Percentiles rank a stretch among this genome's conserved stretches.
These are phyloP conservation scores for Eulemur rubriventer DNA, from an alignment of 2,797 vertebrate genomes.

Conservation along the genomic window DNA sequence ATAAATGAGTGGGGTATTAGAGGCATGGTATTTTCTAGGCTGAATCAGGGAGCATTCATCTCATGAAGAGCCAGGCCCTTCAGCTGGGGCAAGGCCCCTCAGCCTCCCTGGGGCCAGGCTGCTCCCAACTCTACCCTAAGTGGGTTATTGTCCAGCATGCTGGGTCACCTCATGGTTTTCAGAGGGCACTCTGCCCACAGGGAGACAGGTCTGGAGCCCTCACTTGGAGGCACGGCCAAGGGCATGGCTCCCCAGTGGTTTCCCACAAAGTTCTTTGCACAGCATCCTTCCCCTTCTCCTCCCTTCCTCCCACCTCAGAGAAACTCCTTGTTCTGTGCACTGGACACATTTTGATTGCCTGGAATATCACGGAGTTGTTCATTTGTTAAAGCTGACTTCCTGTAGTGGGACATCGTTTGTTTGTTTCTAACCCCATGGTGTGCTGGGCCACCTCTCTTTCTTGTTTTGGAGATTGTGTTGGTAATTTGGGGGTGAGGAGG, in stretches of 20 bases:
- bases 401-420: neutral
- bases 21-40: neutral
- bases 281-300: neutral
- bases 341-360: neutral
- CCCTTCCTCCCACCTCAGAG: neutral
- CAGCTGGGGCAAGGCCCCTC: neutral
- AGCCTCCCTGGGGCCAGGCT: neutral
- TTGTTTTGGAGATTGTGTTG: neutral
- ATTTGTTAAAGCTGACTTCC: slow-evolving; percentile 39
- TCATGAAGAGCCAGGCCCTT: neutral
- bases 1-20: neutral
- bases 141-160: neutral
- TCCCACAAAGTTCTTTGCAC: neutral
- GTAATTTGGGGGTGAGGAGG: neutral
- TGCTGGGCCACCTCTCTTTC: neutral
- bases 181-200: neutral
- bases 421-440: neutral
- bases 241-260: neutral
- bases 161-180: neutral
- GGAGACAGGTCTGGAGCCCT: neutral
- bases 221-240: neutral
- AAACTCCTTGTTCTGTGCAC: slow-evolving; percentile 38
- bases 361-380: slow-evolving; percentile 17
- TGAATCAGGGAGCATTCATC: neutral
- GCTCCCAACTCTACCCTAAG: neutral